A percentile compares a stretch with the other conserved stretches of the same genome.
These are phyloP conservation scores for Dryadula phaetusa DNA, from an alignment of 2,888 invertebrate species.

Conservation along the genomic window DNA sequence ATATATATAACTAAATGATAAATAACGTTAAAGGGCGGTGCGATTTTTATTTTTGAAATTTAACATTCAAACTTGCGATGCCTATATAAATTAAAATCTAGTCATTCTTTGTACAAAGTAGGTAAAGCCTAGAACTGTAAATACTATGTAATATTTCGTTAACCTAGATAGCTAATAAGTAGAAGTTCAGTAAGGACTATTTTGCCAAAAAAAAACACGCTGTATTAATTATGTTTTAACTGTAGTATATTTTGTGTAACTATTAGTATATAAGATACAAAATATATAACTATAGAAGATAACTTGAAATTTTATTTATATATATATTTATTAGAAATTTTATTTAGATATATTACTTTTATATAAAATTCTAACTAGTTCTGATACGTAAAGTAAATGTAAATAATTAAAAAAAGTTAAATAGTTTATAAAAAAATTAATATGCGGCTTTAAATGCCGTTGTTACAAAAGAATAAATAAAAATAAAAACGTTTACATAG, in stretches of 20 bases:
- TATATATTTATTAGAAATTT: background rate
- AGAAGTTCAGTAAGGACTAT: conserved; percentile 46
- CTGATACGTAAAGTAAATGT: no score
- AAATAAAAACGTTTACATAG: no score
- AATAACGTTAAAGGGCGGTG: conserved; percentile 13
- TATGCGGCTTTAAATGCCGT: no score
- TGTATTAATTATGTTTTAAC: conserved; percentile 64
- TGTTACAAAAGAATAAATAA: no score
- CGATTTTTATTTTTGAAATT: conserved; percentile 36
- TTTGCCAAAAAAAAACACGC: conserved; percentile 48
- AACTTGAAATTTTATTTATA: conserved; percentile 38
- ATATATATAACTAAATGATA: conserved; percentile 10
- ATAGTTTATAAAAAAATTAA: no score
- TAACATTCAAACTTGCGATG: conserved; percentile 47
- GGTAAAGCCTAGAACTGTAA: conserved; percentile 52
- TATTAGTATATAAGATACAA: conserved; percentile 52
- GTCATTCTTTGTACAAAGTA: conserved; percentile 81
- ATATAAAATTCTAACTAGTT: background rate
- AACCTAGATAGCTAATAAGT: conserved; percentile 54
- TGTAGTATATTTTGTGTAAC: conserved; percentile 77
- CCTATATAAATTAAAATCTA: conserved; percentile 58
- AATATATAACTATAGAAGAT: conserved; percentile 54
- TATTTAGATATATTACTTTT: background rate
- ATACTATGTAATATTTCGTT: conserved; percentile 54
- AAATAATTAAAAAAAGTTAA: no score